These are phyloP conservation scores for Ailurus styani DNA, from an alignment of 2,113 vertebrate genomes.

Conservation along the genomic window DNA sequence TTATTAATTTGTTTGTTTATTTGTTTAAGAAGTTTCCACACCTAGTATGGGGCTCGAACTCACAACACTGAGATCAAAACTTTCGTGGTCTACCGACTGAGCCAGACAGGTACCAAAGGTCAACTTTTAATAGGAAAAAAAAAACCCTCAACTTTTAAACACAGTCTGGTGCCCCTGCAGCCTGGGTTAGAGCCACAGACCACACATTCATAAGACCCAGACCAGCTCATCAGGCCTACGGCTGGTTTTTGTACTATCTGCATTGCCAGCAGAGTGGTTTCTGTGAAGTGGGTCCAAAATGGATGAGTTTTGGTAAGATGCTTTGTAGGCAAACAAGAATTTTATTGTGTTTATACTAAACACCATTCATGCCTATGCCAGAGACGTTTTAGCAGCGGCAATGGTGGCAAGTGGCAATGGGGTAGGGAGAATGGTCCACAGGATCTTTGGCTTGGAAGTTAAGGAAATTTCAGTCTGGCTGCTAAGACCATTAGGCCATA, in stretches of 20 bases:
- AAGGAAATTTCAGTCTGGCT: not conserved
- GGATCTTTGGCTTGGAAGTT: not conserved
- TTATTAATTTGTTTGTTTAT: not conserved
- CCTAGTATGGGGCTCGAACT: not conserved
- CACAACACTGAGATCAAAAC: not conserved
- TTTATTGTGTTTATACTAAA: not conserved
- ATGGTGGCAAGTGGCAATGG: not conserved
- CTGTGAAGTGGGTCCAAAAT: not conserved
- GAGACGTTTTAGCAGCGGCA: not conserved
- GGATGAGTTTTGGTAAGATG: not conserved
- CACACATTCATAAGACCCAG: not conserved
- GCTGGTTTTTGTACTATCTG: not conserved
- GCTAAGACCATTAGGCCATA: not conserved
- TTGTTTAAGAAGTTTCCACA: not conserved
- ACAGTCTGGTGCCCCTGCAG: not conserved
- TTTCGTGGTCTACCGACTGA: not conserved
- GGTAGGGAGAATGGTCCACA: not conserved
- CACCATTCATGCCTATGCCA: not conserved
- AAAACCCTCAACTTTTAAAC: not conserved
- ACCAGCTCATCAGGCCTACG: not conserved
- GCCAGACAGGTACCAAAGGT: not conserved
- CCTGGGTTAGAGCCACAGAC: not conserved
- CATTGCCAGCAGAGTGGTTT: not conserved
- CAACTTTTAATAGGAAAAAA: not conserved
- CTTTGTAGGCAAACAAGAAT: not conserved